Conservation (phyloP, 2,888 invertebrate species). For the Lepidocyrtinus sp. region DNA sequence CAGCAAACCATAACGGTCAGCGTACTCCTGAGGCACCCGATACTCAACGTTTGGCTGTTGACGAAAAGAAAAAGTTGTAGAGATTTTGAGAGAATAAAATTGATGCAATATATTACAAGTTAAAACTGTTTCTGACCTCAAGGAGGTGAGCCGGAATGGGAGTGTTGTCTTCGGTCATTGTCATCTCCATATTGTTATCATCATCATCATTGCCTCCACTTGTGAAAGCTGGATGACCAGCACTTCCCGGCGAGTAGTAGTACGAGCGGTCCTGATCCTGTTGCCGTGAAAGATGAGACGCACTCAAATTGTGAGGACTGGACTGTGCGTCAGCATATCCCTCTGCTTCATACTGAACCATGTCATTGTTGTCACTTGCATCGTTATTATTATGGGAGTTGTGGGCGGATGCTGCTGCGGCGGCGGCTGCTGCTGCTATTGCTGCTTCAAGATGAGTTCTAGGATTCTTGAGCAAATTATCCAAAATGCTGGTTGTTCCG, state of each 20-base stretch:
- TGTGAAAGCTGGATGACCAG: conserved; percentile 65
- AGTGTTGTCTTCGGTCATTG: conserved; percentile 67
- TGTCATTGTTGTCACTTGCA: conserved; percentile 68
- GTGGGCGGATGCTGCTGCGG: conserved; percentile 55
- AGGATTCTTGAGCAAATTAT: conserved; percentile 70
- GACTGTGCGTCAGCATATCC: conserved; percentile 65
- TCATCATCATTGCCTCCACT: conserved; percentile 63
- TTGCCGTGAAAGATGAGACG: conserved; percentile 61
- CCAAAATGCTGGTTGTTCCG: conserved; percentile 70
- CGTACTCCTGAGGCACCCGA: conserved; percentile 68
- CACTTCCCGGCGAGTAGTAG: conserved; percentile 67
- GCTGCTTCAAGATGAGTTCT: conserved; percentile 65
- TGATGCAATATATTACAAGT: too few species aligned
- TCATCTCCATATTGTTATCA: conserved; percentile 68
- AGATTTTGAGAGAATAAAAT: too few species aligned
- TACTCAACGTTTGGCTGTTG: conserved; percentile 70
- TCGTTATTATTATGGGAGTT: conserved; percentile 57
- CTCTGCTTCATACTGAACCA: conserved; percentile 70
- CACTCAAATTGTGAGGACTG: conserved; percentile 64
- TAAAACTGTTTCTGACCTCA: too few species aligned
- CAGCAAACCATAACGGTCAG: conserved; percentile 66
- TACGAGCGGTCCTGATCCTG: conserved; percentile 55
- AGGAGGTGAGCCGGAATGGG: conserved; percentile 69
- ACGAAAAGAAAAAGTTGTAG: too few species aligned
- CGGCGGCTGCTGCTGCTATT: conserved; percentile 60